A percentile compares a stretch with the other conserved stretches of the same genome.
Evolutionary conservation across 2,888 invertebrate species (phyloP).

Genomic region (Clostera curtula): DNA sequence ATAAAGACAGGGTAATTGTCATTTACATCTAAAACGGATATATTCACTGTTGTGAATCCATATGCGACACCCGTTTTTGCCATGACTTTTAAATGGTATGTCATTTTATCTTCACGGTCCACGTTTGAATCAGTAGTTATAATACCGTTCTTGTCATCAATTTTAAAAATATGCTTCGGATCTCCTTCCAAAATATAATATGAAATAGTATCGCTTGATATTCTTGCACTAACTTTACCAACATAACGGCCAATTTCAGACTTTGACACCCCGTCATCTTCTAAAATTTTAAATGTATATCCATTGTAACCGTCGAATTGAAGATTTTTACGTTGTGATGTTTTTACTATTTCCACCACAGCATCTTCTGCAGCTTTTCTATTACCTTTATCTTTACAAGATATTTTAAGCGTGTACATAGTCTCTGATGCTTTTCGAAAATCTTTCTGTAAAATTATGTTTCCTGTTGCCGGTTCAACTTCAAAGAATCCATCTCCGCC

Average conservation of each 20-base stretch:
- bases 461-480: slow-evolving; percentile 85
- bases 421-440: slow-evolving; percentile 79
- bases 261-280: slow-evolving; percentile 82
- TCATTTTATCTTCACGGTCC: slow-evolving; percentile 87
- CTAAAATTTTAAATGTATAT: slow-evolving; percentile 87
- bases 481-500: slow-evolving; percentile 87
- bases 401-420: slow-evolving; percentile 82
- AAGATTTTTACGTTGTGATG: slow-evolving; percentile 80
- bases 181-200: slow-evolving; percentile 90
- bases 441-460: slow-evolving; percentile 80
- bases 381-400: slow-evolving; percentile 88
- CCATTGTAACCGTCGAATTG: slow-evolving; percentile 85
- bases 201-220: slow-evolving; percentile 78
- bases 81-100: slow-evolving; percentile 86
- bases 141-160: slow-evolving; percentile 85
- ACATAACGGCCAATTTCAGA: slow-evolving; percentile 81
- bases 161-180: slow-evolving; percentile 82
- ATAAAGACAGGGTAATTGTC: slow-evolving; percentile 92
- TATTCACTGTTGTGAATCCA: slow-evolving; percentile 85
- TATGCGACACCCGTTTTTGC: slow-evolving; percentile 85
- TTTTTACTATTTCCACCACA: slow-evolving; percentile 85
- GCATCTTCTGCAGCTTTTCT: slow-evolving; percentile 83
- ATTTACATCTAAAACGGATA: slow-evolving; percentile 90
- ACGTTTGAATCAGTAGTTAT: slow-evolving; percentile 86
- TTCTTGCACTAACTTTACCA: slow-evolving; percentile 81